Percentiles rank a stretch among this genome's conserved stretches.
Conservation (phyloP, 2,797 vertebrate genomes). For the Myotis planiceps region DNA sequence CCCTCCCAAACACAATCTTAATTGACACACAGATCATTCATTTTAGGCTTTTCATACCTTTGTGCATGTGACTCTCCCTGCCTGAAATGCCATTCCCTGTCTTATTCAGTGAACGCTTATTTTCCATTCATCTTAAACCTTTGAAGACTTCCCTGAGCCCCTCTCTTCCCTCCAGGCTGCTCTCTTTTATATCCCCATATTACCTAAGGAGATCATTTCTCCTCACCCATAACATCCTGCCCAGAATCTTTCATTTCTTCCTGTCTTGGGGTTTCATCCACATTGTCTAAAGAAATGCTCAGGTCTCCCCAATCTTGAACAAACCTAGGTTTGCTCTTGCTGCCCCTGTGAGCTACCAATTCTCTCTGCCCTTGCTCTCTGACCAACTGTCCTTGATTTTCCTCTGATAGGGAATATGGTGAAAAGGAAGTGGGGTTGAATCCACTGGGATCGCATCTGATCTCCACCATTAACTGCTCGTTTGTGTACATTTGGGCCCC, state of each 20-base stretch:
- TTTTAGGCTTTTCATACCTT: background rate
- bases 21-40: background rate
- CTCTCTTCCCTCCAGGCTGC: background rate
- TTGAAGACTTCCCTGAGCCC: background rate
- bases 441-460: background rate
- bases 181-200: background rate
- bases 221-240: background rate
- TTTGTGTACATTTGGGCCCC: background rate
- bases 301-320: background rate
- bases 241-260: background rate
- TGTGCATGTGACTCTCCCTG: background rate
- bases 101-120: background rate
- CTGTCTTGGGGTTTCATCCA: background rate
- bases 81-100: background rate
- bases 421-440: background rate
- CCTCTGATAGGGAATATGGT: background rate
- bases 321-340: background rate
- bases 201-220: background rate
- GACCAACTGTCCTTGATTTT: background rate
- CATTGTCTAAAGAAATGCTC: background rate
- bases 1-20: background rate
- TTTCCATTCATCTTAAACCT: background rate
- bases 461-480: background rate
- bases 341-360: background rate
- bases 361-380: background rate